phyloP scores from a whole-genome alignment of 2,797 vertebrate genomes.

The Chaetophractus vellerosus region DNA sequence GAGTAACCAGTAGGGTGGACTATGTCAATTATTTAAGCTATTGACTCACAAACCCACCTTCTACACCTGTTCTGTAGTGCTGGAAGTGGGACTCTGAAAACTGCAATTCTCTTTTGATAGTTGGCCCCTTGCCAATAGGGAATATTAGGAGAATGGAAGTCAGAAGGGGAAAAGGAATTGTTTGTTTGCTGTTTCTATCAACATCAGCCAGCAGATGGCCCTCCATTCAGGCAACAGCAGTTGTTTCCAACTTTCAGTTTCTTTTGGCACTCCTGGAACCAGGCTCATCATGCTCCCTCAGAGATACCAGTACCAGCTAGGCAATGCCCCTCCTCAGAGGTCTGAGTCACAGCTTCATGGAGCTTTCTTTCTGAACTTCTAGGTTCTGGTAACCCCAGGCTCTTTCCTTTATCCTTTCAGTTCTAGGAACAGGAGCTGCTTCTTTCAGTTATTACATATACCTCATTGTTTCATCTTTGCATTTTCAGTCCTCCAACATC shows the following conservation, averaged over 20 bases:
- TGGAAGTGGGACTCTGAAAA: background rate
- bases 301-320: background rate
- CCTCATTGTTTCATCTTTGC: no score
- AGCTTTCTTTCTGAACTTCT: background rate
- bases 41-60: background rate
- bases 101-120: no score
- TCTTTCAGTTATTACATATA: background rate
- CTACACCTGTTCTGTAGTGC: background rate
- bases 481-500: no score
- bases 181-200: background rate
- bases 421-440: background rate
- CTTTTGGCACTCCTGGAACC: background rate
- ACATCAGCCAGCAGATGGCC: background rate
- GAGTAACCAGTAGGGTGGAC: background rate
- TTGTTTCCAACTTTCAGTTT: background rate
- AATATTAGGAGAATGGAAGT: no score
- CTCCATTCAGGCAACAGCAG: background rate
- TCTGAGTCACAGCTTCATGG: background rate
- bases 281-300: background rate
- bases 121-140: no score
- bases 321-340: background rate
- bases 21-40: background rate
- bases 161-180: no score
- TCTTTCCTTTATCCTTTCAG: background rate
- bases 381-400: background rate